A percentile compares a stretch with the other conserved stretches of the same genome.
Conservation (phyloP, 30 jellyfish, hydroid and myxozoan species). For the Mastigias papua region DNA sequence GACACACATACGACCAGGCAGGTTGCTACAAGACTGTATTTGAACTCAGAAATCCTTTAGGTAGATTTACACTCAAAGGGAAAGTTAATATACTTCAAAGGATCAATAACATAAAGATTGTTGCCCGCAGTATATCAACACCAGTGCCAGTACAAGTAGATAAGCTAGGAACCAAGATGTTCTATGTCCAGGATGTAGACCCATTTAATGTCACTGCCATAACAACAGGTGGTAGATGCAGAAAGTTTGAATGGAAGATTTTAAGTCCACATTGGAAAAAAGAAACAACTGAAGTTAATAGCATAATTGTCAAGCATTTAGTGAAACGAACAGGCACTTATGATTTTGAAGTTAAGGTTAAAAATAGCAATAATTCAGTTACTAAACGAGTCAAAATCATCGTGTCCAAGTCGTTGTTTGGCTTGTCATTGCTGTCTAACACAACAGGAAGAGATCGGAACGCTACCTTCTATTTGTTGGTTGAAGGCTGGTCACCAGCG, state of each 20-base stretch:
- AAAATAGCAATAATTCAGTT: background rate
- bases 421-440: slow-evolving; percentile 9
- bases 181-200: slow-evolving; percentile 4
- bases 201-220: slow-evolving; percentile 44
- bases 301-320: slow-evolving; percentile 12
- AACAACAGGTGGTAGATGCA: slow-evolving; percentile 57
- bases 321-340: slow-evolving; percentile 5
- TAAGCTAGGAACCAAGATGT: slow-evolving; percentile 4
- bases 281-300: background rate
- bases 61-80: slow-evolving; percentile 18
- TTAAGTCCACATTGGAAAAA: slow-evolving; percentile 16
- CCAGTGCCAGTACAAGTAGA: slow-evolving; percentile 3
- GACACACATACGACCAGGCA: slow-evolving; percentile 40
- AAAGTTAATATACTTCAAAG: background rate
- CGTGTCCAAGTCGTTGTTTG: slow-evolving; percentile 20
- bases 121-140: slow-evolving; percentile 5
- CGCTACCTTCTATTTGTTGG: slow-evolving; percentile 29
- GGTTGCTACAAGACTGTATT: slow-evolving; percentile 38
- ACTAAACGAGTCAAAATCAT: background rate
- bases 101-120: background rate
- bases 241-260: slow-evolving; percentile 37
- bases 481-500: slow-evolving; percentile 20
- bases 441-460: background rate
- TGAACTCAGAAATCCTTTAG: slow-evolving; percentile 37
- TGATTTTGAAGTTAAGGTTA: slow-evolving; percentile 37